phyloP scores from a whole-genome alignment of 2,888 invertebrate species.

The Morpho helenor region DNA sequence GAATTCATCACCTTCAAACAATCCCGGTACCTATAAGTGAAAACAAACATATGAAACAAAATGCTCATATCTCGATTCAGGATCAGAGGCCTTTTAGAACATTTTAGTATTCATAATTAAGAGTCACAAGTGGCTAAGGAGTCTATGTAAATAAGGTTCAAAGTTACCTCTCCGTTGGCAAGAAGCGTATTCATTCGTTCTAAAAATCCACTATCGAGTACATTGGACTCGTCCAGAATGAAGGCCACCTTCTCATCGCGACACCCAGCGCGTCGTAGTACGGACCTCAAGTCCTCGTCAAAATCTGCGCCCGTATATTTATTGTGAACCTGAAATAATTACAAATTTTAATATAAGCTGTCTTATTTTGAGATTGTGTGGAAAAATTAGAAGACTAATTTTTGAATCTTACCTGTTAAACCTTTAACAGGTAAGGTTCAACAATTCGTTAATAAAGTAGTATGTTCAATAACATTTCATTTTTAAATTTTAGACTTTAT shows the following conservation, averaged over 20 bases:
- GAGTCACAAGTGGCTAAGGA: too few relatives aligned
- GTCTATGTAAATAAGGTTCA: neutral
- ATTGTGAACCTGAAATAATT: constrained; percentile 88
- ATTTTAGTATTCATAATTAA: too few relatives aligned
- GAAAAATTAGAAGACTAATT: too few relatives aligned
- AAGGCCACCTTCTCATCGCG: constrained; percentile 99
- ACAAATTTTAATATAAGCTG: too few relatives aligned
- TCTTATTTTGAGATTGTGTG: too few relatives aligned
- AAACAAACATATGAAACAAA: neutral
- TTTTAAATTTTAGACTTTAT: too few relatives aligned
- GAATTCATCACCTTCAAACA: constrained; percentile 98
- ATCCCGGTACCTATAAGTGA: constrained; percentile 84
- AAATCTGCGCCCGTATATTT: constrained; percentile 99
- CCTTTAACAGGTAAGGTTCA: too few relatives aligned
- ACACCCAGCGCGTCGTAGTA: constrained; percentile 91
- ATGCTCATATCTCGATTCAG: too few relatives aligned
- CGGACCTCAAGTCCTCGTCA: constrained; percentile 97
- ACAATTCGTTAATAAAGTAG: too few relatives aligned
- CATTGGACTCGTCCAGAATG: constrained; percentile 99
- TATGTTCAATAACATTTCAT: too few relatives aligned
- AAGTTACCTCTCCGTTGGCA: constrained; percentile 93
- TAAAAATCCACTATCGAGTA: constrained; percentile 98
- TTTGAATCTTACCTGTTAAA: too few relatives aligned
- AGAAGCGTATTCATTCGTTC: constrained; percentile 99
- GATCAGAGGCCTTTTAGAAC: too few relatives aligned